Evolutionary conservation across 64 coral and sea anemone species (phyloP), one percentile per base, ranked within the genome.

Genomic region (Anthopleura sola): DNA sequence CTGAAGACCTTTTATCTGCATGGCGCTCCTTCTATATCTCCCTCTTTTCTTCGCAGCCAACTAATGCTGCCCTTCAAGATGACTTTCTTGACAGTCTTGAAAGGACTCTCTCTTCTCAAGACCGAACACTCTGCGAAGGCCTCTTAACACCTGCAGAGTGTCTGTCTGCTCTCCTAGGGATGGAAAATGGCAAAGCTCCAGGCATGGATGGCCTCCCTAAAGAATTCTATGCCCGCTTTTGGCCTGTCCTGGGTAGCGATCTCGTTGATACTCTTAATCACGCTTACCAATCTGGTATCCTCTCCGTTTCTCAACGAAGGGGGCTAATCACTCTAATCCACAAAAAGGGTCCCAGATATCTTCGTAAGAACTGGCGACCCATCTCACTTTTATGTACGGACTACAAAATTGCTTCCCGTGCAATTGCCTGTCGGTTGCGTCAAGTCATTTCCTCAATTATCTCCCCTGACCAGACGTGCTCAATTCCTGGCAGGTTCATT

Each of bases 401-500:
- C 26, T 93, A 88, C 20, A 93, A 93, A 28, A 85, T 93, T 0
- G 91, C 81, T 32, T 84, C 86, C 28, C 21, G 91, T 2, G 36
- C 66, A 0, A 60, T 93, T 44, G 86, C 91, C 20, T 81, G 86
- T 2, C 86, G 82, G 0, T 36, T 88, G 1, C 68, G 87, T 33
- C 29, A 21, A 1, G 87, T 93, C 0, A 88, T 93, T 80, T 18
- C 38, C 37, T 74, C 74, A 16, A 50, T 90, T 12, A 71, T 85
- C 0, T 57, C 60, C 40, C 28, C 64, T 24, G 88, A 90, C 36
- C 88, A 90, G 50, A 85, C 82, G 0, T 75, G 66, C 3, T 80
- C 82, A 28, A 57, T 90, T 24, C 88, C 88, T 12, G 88, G 82
- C 19, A 11, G 88, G 2, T 90, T 90, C 20, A 85, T 85, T 26